These are phyloP conservation scores for Copsychus sechellarum DNA, from an alignment of 2,113 vertebrate species.

Conservation along the genomic window DNA sequence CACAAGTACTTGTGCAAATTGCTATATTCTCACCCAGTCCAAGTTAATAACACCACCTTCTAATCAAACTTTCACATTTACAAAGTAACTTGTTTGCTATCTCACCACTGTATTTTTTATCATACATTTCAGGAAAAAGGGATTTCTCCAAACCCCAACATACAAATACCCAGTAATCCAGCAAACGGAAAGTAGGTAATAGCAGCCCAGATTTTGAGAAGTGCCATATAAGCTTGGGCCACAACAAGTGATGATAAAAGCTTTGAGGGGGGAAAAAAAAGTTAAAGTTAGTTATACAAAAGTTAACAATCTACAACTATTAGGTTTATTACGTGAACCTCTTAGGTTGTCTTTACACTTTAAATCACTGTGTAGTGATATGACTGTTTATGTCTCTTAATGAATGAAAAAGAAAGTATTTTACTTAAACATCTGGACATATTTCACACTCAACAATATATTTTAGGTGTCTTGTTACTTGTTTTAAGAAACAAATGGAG, in stretches of 20 bases:
- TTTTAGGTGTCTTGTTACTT: background rate
- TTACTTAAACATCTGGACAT: background rate
- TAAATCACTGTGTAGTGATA: background rate
- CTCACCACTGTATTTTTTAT: background rate
- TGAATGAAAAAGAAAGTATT: background rate
- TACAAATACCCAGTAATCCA: background rate
- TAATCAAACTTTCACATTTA: background rate
- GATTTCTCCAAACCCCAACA: background rate
- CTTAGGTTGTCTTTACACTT: background rate
- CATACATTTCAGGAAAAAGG: background rate
- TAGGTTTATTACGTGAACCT: background rate
- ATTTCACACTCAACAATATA: background rate
- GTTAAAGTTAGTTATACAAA: background rate
- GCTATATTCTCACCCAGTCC: constrained; percentile 8
- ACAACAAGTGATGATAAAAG: background rate
- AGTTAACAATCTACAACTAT: background rate
- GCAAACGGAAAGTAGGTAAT: background rate
- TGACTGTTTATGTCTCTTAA: background rate
- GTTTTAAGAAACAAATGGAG: background rate
- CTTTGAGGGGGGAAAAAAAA: background rate
- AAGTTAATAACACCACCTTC: constrained; percentile 16
- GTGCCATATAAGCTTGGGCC: background rate
- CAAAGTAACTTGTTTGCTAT: background rate
- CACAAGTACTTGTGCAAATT: constrained; percentile 66
- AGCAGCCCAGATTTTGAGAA: background rate